Percentiles rank a stretch among this genome's conserved stretches.
Conservation (phyloP, 30 jellyfish, hydroid and myxozoan genomes). For the Turritopsis rubra region DNA sequence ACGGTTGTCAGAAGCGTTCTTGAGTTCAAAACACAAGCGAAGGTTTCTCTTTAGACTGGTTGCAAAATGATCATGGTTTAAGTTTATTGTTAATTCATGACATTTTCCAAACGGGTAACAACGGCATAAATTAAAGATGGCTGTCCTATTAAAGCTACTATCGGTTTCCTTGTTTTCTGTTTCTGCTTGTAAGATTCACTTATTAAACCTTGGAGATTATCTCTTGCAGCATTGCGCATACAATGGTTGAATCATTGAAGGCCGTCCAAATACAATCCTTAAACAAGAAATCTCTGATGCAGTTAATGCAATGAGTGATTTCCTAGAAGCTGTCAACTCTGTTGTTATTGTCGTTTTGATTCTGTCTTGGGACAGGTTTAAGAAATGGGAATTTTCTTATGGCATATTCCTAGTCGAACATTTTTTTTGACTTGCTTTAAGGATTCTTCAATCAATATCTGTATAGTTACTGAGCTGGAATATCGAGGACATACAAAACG, state of each 20-base stretch:
- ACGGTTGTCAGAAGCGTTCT: too few species aligned
- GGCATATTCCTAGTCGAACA: not conserved
- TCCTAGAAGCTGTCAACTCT: conserved; percentile 7
- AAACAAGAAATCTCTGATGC: not conserved
- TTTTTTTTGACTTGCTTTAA: not conserved
- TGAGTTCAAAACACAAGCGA: too few species aligned
- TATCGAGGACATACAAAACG: not conserved
- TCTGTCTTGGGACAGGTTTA: not conserved
- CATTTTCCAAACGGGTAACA: not conserved
- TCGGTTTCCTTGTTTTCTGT: not conserved
- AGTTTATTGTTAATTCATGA: not conserved
- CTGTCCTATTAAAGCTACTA: not conserved
- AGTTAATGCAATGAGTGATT: not conserved
- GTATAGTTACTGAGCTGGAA: not conserved
- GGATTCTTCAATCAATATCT: not conserved
- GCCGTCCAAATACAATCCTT: not conserved
- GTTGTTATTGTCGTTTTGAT: not conserved
- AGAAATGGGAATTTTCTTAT: not conserved
- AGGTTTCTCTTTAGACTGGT: too few species aligned
- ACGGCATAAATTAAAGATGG: not conserved
- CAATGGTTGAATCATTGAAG: conserved; percentile 1
- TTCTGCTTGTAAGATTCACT: not conserved
- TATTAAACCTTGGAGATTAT: not conserved
- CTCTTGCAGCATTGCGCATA: not conserved
- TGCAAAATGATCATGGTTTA: too few species aligned